Conservation (phyloP, 2,113 vertebrate genomes). For the Capra hircus region DNA sequence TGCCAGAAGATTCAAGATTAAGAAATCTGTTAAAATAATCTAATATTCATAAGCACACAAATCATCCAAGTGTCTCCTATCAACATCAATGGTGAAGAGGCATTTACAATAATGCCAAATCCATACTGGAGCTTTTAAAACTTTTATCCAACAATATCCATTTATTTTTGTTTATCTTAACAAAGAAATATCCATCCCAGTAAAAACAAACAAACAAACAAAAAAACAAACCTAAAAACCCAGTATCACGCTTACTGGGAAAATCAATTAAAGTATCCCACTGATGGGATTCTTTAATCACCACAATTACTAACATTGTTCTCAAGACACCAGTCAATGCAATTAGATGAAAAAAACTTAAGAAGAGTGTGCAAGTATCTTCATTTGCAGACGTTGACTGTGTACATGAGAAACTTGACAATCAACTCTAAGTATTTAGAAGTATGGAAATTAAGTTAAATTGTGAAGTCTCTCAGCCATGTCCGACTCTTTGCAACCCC, state of each 20-base stretch:
- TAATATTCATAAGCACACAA: background rate
- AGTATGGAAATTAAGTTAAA: background rate
- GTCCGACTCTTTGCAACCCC: too few species aligned
- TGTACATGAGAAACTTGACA: background rate
- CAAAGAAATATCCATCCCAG: background rate
- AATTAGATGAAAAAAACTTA: background rate
- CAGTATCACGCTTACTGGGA: background rate
- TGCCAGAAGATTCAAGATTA: background rate
- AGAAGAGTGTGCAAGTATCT: background rate
- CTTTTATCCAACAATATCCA: background rate
- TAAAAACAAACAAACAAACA: background rate
- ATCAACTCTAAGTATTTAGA: background rate
- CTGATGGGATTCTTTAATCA: background rate
- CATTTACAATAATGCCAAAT: background rate
- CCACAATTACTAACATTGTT: background rate
- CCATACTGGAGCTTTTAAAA: background rate
- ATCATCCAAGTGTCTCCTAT: background rate
- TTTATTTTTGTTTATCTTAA: background rate
- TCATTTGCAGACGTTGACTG: background rate
- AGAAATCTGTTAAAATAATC: background rate
- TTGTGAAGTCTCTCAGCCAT: too few species aligned
- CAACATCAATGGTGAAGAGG: background rate
- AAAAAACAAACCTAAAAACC: background rate
- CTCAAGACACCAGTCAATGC: background rate
- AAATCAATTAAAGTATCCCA: background rate